Evolutionary conservation across 2,888 invertebrate species (phyloP), one percentile per base, ranked within the genome.

Genomic region (Anagyrus pseudococci): DNA sequence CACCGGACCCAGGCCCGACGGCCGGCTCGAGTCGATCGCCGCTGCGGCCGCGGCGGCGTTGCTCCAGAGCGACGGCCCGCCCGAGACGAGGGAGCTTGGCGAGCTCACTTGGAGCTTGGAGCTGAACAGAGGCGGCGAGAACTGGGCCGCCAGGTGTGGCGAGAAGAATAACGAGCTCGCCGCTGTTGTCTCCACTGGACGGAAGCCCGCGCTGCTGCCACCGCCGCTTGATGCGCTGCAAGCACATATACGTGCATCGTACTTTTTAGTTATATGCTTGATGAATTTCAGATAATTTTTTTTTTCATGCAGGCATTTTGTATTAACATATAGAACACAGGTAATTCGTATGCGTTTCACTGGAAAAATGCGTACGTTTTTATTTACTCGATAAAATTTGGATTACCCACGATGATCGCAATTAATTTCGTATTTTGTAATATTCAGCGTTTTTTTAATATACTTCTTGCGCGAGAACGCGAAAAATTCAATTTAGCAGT

Each of bases 161-260:
- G 93, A 92, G 77, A 93, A 88, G 83, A 94, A 93, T 64, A 94
- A 84, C 15, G 93, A 92, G 61, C 92, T 90, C 62, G 88, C 84
- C 15, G 70, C 65, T 4, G 70, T 68, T 7, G 37, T 15, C 58
- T 80, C 80, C 29, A 80, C 76, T 19, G 80, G 80, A 71, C 80
- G 77, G 73, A 80, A 81, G 46, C 84, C 84, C 17, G 83, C 83
- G 67, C 87, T 87, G 17, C 58, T 23, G 22, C 87, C 87, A 10
- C 56, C 29, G 17, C 52, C 10, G 29, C 87, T 79, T 84, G 72
- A n/a, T 1, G 43, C 13, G 43, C 46, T 54, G 57, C 1, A 52
- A 61, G 19, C 53, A 46, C 10, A 55, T n/a, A n/a, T n/a, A n/a
- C n/a, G n/a, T n/a, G n/a, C n/a, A n/a, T n/a, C n/a, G n/a, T n/a